These are phyloP conservation scores for Pogonophryne albipinna DNA, from an alignment of 2,797 vertebrate species.

Conservation along the genomic window DNA sequence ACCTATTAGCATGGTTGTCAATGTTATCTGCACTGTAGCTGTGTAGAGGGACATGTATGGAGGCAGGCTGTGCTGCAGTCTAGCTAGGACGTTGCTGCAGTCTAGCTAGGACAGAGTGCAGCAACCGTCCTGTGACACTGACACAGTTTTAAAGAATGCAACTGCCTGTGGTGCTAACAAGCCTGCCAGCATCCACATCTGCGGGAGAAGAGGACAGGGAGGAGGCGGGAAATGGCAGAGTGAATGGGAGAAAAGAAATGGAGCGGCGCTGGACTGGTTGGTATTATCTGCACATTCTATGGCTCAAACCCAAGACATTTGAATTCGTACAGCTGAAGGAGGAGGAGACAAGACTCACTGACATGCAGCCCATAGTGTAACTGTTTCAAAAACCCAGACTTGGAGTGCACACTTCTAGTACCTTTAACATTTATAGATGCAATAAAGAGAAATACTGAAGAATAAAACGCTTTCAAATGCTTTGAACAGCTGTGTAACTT, in stretches of 20 bases:
- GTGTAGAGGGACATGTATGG: not conserved
- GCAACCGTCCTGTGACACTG: constrained; percentile 67
- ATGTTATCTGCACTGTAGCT: constrained; percentile 7
- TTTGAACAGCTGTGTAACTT: constrained; percentile 12
- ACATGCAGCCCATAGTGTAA: constrained; percentile 20
- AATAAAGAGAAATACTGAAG: not conserved
- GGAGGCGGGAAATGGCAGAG: constrained; percentile 24
- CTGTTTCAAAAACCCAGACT: constrained; percentile 12
- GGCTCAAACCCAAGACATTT: constrained; percentile 60
- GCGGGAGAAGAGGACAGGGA: constrained; percentile 29
- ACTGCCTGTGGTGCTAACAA: constrained; percentile 47
- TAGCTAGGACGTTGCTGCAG: constrained; percentile 18
- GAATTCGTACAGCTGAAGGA: constrained; percentile 67
- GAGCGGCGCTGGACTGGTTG: constrained; percentile 37
- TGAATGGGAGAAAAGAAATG: constrained; percentile 12
- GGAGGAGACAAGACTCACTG: constrained; percentile 43
- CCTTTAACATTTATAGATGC: not conserved
- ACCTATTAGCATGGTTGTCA: not conserved
- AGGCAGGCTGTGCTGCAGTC: constrained; percentile 15
- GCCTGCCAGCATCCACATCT: constrained; percentile 47
- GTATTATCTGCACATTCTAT: constrained; percentile 58
- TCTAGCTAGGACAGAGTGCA: constrained; percentile 30
- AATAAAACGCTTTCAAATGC: constrained; percentile 4
- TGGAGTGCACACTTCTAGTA: not conserved
- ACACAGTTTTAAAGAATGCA: constrained; percentile 73